Conservation (phyloP, 2,113 vertebrate species). For the Datnioides undecimradiatus region DNA sequence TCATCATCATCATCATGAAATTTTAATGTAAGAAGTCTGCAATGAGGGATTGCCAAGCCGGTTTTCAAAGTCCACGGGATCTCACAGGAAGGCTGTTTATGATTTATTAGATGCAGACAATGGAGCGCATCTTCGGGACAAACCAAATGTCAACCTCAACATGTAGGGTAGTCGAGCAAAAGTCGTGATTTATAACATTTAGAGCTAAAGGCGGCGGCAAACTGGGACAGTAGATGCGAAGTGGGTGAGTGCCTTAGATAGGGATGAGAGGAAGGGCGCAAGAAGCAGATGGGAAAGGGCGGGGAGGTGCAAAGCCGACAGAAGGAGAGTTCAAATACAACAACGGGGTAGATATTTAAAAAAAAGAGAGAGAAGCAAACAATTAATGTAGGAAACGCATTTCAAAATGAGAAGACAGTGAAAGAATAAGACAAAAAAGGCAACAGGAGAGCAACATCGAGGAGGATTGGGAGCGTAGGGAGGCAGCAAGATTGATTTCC, state of each 20-base stretch:
- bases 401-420: background rate
- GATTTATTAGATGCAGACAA: background rate
- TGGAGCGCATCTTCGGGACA: background rate
- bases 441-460: conserved; percentile 17
- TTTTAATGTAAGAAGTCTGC: background rate
- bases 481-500: conserved; percentile 83
- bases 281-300: background rate
- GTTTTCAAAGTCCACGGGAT: background rate
- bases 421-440: conserved; percentile 29
- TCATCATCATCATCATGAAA: background rate
- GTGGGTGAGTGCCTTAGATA: background rate
- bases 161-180: background rate
- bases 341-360: background rate
- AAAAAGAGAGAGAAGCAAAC: background rate
- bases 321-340: background rate
- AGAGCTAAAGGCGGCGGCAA: background rate
- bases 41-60: background rate
- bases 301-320: background rate
- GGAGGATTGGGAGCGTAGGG: conserved; percentile 43
- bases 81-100: background rate
- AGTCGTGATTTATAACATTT: background rate
- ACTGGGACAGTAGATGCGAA: background rate
- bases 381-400: background rate
- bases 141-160: background rate
- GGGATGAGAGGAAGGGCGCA: background rate